Conservation (phyloP, 1,140 invertebrate species). For the Antheraea pernyi region DNA sequence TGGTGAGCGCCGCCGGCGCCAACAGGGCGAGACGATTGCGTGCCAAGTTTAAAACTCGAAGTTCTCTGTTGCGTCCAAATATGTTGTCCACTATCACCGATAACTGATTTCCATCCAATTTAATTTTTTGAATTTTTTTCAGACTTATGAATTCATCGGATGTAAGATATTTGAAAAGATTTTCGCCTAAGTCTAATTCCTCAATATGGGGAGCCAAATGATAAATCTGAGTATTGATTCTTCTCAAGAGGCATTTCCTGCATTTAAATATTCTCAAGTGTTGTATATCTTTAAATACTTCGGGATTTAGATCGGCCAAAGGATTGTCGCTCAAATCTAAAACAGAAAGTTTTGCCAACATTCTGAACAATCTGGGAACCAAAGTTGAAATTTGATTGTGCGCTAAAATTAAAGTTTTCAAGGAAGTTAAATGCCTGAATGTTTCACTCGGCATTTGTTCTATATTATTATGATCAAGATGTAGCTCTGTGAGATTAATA, state of each 20-base stretch:
- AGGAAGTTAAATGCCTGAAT: conserved; percentile 84
- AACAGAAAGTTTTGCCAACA: conserved; percentile 83
- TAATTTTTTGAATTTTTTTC: conserved; percentile 83
- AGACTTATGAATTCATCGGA: conserved; percentile 87
- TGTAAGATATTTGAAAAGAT: conserved; percentile 87
- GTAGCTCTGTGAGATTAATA: conserved; percentile 87
- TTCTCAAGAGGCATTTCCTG: conserved; percentile 83
- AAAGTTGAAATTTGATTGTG: conserved; percentile 85
- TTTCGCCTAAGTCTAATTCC: conserved; percentile 87
- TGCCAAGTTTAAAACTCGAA: conserved; percentile 80
- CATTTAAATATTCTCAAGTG: conserved; percentile 85
- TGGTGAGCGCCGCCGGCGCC: conserved; percentile 84
- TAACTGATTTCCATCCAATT: conserved; percentile 88
- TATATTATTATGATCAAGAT: conserved; percentile 91
- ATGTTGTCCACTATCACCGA: conserved; percentile 87
- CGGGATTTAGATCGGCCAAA: conserved; percentile 84
- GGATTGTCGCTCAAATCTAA: conserved; percentile 89
- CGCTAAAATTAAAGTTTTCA: conserved; percentile 84
- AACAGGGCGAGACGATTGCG: conserved; percentile 87
- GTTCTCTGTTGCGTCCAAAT: conserved; percentile 83
- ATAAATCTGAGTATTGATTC: conserved; percentile 88
- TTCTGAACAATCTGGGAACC: conserved; percentile 84
- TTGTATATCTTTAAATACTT: conserved; percentile 89
- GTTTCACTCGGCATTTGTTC: conserved; percentile 86
- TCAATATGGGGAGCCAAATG: conserved; percentile 84